These are phyloP conservation scores for Hippopotamyrus pictus DNA, from an alignment of 2,797 vertebrate species.

Conservation along the genomic window DNA sequence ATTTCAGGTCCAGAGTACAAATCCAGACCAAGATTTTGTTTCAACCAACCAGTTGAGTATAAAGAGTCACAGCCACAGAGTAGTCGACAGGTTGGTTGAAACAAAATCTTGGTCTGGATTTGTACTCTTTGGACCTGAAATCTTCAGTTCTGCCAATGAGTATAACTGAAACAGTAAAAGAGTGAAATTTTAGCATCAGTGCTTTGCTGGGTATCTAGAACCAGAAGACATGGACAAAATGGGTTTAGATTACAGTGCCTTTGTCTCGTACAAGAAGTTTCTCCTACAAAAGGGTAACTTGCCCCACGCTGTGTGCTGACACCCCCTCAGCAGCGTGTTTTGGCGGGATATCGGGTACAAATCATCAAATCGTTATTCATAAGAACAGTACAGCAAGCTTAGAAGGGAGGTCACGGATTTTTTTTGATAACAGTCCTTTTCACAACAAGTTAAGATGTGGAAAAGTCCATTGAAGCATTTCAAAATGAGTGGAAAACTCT, in stretches of 20 bases:
- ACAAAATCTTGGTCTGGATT: not conserved
- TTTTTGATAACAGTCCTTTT: conserved; percentile 27
- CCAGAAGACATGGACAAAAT: conserved; percentile 54
- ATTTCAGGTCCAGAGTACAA: not conserved
- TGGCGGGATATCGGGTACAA: conserved; percentile 32
- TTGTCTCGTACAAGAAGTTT: conserved; percentile 43
- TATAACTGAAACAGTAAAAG: conserved; percentile 53
- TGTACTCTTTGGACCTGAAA: not conserved
- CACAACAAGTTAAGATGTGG: not conserved
- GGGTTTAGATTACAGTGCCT: conserved; percentile 58
- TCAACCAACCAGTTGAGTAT: not conserved
- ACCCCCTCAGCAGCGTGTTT: conserved; percentile 46
- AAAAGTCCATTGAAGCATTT: not conserved
- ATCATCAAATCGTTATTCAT: conserved; percentile 52
- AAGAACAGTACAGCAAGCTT: conserved; percentile 44
- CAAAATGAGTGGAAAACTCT: not conserved
- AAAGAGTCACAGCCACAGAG: not conserved
- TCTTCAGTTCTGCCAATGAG: conserved; percentile 25
- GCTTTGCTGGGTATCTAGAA: conserved; percentile 54
- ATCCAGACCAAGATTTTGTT: not conserved
- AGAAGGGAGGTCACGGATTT: conserved; percentile 33
- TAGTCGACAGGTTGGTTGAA: not conserved
- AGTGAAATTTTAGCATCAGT: conserved; percentile 55
- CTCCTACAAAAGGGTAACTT: conserved; percentile 54
- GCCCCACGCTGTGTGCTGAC: conserved; percentile 42